Conservation (phyloP, 2,888 invertebrate genomes). For the Aradus depressus region DNA sequence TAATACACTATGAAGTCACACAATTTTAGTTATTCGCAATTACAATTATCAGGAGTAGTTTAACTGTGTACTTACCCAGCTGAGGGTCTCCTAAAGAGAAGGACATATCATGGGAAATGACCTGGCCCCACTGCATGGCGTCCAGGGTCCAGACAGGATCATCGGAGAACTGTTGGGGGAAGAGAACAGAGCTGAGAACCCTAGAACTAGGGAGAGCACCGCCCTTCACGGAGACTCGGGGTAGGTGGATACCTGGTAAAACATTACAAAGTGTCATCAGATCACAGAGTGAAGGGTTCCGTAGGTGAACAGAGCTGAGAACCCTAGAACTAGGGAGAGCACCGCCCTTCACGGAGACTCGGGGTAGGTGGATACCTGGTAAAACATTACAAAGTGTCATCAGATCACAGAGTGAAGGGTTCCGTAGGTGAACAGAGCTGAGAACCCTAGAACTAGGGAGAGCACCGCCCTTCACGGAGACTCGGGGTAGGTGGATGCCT, state of each 20-base stretch:
- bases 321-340: conserved; percentile 56
- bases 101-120: conserved; percentile 69
- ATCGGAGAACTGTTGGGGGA: conserved; percentile 56
- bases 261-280: too few species aligned
- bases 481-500: conserved; percentile 55
- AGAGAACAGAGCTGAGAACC: conserved; percentile 54
- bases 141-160: conserved; percentile 64
- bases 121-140: conserved; percentile 71
- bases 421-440: too few species aligned
- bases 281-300: not conserved
- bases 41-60: too few species aligned
- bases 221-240: conserved; percentile 52
- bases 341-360: conserved; percentile 50
- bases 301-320: too few species aligned
- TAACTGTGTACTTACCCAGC: conserved; percentile 51
- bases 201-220: conserved; percentile 56
- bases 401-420: not conserved
- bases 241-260: conserved; percentile 50
- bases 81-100: conserved; percentile 60
- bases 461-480: conserved; percentile 49
- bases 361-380: conserved; percentile 52
- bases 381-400: too few species aligned
- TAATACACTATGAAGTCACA: too few species aligned
- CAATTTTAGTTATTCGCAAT: too few species aligned
- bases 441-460: conserved; percentile 58